phyloP scores from a whole-genome alignment of 2,888 invertebrate species.

The Gastrophysa polygoni region DNA sequence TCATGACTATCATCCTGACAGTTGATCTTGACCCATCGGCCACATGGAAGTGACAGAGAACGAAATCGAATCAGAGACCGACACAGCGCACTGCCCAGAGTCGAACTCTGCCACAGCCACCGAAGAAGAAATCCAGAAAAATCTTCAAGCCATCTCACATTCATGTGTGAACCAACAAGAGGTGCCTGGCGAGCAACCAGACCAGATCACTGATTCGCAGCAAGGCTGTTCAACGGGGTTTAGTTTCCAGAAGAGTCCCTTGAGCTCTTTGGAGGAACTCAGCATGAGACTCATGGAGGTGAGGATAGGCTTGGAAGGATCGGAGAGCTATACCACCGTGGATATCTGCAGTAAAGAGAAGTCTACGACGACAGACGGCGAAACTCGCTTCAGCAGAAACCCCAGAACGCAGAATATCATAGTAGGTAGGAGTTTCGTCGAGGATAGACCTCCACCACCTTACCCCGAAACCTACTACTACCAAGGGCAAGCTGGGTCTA shows the following conservation, averaged over 20 bases:
- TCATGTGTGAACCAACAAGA: background rate
- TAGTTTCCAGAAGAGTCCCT: background rate
- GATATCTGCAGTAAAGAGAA: conserved; percentile 8
- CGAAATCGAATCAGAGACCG: background rate
- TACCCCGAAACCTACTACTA: background rate
- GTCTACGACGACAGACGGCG: background rate
- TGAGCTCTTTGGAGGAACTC: conserved; percentile 7
- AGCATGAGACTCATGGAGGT: conserved; percentile 2
- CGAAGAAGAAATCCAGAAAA: background rate
- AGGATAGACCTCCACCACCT: background rate
- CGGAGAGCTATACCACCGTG: conserved; percentile 3
- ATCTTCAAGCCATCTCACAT: no score
- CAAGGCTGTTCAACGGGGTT: background rate
- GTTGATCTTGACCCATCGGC: background rate
- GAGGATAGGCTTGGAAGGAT: background rate
- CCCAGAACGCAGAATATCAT: background rate
- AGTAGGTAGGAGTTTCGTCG: background rate
- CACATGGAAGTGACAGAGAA: background rate
- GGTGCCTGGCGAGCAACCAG: no score
- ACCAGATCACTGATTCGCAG: background rate
- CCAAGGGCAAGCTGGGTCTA: conserved; percentile 1
- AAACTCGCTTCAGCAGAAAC: conserved; percentile 2
- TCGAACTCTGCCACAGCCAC: background rate
- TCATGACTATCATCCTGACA: no score
- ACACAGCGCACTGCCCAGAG: background rate